Percentiles rank a stretch among this genome's conserved stretches.
Conservation (phyloP, 2,888 invertebrate species). For the Ochlodes sylvanus region DNA sequence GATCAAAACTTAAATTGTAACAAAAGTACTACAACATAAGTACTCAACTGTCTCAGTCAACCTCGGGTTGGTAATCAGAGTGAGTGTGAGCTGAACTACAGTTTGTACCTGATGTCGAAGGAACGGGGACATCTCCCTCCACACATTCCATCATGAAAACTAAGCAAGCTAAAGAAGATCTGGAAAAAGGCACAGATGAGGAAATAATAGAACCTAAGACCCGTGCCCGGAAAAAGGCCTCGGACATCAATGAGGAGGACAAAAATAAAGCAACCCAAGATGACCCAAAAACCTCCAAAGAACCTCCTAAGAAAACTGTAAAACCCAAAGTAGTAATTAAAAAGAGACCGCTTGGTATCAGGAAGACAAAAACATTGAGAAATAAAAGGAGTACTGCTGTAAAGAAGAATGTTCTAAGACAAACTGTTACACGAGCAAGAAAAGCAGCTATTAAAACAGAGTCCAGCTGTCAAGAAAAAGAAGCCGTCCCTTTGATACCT, state of each 20-base stretch:
- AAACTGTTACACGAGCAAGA: slow-evolving; percentile 63
- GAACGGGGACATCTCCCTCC: slow-evolving; percentile 74
- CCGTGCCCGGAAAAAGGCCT: slow-evolving; percentile 78
- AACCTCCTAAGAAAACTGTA: slow-evolving; percentile 65
- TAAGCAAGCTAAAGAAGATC: slow-evolving; percentile 77
- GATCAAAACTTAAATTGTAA: neutral
- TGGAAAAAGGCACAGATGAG: slow-evolving; percentile 76
- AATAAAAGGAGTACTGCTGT: slow-evolving; percentile 68
- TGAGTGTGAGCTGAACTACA: slow-evolving; percentile 54
- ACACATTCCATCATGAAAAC: slow-evolving; percentile 84
- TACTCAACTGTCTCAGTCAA: slow-evolving; percentile 48
- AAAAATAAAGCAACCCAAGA: slow-evolving; percentile 69
- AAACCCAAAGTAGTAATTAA: slow-evolving; percentile 74
- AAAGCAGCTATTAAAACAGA: slow-evolving; percentile 67
- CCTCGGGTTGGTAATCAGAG: slow-evolving; percentile 54
- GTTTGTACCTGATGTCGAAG: slow-evolving; percentile 78
- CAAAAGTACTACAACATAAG: neutral
- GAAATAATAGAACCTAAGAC: slow-evolving; percentile 78
- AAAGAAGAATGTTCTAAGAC: slow-evolving; percentile 72
- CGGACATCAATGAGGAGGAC: slow-evolving; percentile 71
- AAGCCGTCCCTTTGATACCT: slow-evolving; percentile 70
- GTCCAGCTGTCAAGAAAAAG: slow-evolving; percentile 67
- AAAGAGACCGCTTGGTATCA: slow-evolving; percentile 77
- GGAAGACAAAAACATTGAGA: slow-evolving; percentile 68
- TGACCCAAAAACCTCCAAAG: slow-evolving; percentile 78